Evolutionary conservation across 2,888 invertebrate genomes (phyloP).

Genomic region (Hemistola chrysoprasaria): DNA sequence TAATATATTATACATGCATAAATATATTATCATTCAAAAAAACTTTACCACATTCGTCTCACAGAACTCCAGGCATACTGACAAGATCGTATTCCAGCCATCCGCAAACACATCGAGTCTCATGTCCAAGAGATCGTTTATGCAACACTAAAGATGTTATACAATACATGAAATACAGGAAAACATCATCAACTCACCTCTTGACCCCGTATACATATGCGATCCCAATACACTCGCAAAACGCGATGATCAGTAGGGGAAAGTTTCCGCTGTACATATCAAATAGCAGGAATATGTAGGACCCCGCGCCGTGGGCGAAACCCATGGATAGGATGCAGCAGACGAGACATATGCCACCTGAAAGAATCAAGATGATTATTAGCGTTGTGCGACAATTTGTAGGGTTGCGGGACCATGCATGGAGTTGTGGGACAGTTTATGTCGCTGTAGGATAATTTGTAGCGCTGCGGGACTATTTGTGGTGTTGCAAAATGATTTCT

Average conservation of each 20-base stretch:
- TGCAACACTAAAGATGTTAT: neutral
- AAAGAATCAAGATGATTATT: neutral
- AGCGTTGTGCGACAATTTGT: too few species aligned
- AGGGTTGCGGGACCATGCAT: too few species aligned
- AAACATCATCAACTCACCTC: slow-evolving; percentile 80
- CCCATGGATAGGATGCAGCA: slow-evolving; percentile 94
- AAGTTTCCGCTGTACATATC: slow-evolving; percentile 97
- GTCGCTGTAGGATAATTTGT: too few species aligned
- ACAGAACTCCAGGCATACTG: too few species aligned
- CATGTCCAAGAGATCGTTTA: neutral
- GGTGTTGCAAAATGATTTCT: too few species aligned
- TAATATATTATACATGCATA: too few species aligned
- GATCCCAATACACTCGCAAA: slow-evolving; percentile 95
- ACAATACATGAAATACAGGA: neutral
- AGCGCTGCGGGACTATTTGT: too few species aligned
- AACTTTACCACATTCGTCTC: too few species aligned
- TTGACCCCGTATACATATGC: slow-evolving; percentile 97
- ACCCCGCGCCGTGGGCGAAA: slow-evolving; percentile 96
- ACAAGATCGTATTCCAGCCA: too few species aligned
- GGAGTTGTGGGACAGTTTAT: too few species aligned
- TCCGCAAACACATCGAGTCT: too few species aligned
- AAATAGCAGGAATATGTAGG: slow-evolving; percentile 95
- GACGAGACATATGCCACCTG: slow-evolving; percentile 88
- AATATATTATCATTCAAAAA: too few species aligned
- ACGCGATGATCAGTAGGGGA: slow-evolving; percentile 94